Percentiles rank a stretch among this genome's conserved stretches.
Conservation (phyloP, 2,888 invertebrate species). For the Sialis fuliginosa region DNA sequence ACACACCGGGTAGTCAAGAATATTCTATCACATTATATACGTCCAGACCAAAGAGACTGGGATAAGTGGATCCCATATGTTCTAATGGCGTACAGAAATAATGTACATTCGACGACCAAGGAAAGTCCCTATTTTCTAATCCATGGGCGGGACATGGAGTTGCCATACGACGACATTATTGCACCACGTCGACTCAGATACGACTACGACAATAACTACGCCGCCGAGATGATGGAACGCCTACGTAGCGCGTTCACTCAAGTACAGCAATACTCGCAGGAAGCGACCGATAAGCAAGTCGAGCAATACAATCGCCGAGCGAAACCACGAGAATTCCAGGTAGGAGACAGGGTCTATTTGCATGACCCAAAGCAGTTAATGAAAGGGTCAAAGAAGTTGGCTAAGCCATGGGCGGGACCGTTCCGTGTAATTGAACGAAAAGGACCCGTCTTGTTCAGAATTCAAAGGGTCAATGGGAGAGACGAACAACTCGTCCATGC, state of each 20-base stretch:
- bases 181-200: neutral
- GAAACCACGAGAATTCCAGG: neutral
- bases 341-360: slow-evolving; percentile 2
- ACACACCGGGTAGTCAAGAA: slow-evolving; percentile 14
- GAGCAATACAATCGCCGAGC: slow-evolving; percentile 1
- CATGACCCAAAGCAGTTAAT: neutral
- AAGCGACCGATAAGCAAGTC: neutral
- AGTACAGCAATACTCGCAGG: neutral
- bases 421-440: neutral
- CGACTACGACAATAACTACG: neutral
- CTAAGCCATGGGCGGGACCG: neutral
- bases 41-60: slow-evolving; percentile 13
- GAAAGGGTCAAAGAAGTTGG: neutral
- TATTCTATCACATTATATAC: slow-evolving; percentile 14
- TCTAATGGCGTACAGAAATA: slow-evolving; percentile 9
- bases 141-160: slow-evolving; percentile 7
- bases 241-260: neutral
- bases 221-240: neutral
- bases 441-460: neutral
- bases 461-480: neutral
- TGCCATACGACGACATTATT: neutral
- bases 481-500: neutral
- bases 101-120: slow-evolving; percentile 6
- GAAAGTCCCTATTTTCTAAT: slow-evolving; percentile 8
- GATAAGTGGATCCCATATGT: slow-evolving; percentile 14